Percentiles rank a stretch among this genome's conserved stretches.
phyloP scores from a whole-genome alignment of 2,797 vertebrate genomes.

The Poecilia picta region DNA sequence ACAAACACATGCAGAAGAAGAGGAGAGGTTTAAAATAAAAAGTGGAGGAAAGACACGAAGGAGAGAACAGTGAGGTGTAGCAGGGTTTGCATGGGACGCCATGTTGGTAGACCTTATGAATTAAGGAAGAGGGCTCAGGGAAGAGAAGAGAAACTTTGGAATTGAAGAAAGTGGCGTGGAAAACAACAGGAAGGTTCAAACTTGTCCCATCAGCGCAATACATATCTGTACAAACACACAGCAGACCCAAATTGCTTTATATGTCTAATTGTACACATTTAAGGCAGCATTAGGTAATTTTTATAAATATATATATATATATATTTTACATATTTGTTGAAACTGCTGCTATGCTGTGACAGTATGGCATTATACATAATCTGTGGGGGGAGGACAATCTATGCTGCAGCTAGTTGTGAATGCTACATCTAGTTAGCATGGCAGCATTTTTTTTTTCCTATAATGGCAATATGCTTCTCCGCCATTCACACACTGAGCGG shows the following conservation, averaged over 20 bases:
- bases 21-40: no score
- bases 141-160: conserved; percentile 57
- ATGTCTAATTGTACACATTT: not conserved
- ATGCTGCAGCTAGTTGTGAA: no score
- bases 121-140: conserved; percentile 61
- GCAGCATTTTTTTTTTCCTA: no score
- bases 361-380: no score
- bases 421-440: no score
- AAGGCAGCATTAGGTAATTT: no score
- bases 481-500: no score
- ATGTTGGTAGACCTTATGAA: conserved; percentile 67
- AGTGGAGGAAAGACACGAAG: not conserved
- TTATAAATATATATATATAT: no score
- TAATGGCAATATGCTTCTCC: no score
- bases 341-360: not conserved
- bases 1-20: not conserved
- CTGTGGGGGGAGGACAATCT: no score
- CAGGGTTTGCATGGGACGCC: conserved; percentile 42
- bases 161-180: conserved; percentile 70
- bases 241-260: not conserved
- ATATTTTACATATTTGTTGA: no score
- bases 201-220: conserved; percentile 12
- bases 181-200: conserved; percentile 56
- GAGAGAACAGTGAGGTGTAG: conserved; percentile 15
- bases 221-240: conserved; percentile 17